Percentiles rank a stretch among this genome's conserved stretches.
phyloP scores from a whole-genome alignment of 2,113 vertebrate genomes.

The Tyrannus savana region DNA sequence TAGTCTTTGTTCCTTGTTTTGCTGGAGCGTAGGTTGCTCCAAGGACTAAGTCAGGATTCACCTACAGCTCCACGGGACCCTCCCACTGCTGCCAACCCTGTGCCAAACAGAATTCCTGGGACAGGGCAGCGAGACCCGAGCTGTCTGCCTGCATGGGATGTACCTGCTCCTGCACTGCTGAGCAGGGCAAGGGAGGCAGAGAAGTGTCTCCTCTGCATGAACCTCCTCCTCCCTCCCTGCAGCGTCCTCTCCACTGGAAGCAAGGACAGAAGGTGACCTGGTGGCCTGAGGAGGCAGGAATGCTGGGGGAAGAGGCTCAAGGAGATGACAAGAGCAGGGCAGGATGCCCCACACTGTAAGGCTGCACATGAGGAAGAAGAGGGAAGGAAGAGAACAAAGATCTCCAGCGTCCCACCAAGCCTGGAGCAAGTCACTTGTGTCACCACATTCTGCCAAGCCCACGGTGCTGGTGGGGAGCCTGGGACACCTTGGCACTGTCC shows the following conservation, averaged over 20 bases:
- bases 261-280: neutral
- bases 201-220: neutral
- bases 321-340: neutral
- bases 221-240: neutral
- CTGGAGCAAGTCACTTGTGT: neutral
- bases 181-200: neutral
- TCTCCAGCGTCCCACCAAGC: accelerated
- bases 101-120: neutral
- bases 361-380: neutral
- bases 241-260: neutral
- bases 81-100: conserved; percentile 11
- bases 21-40: neutral
- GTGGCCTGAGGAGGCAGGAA: neutral
- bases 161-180: neutral
- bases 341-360: accelerated
- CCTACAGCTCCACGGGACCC: conserved; percentile 13
- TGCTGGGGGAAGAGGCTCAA: neutral
- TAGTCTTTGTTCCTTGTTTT: conserved; percentile 7
- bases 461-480: neutral
- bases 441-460: neutral
- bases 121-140: neutral
- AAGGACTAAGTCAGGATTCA: conserved; percentile 16
- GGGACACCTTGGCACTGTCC: neutral
- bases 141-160: neutral
- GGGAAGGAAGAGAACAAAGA: neutral